phyloP scores from a whole-genome alignment of 2,888 invertebrate genomes.

The Epistrophe grossulariae region DNA sequence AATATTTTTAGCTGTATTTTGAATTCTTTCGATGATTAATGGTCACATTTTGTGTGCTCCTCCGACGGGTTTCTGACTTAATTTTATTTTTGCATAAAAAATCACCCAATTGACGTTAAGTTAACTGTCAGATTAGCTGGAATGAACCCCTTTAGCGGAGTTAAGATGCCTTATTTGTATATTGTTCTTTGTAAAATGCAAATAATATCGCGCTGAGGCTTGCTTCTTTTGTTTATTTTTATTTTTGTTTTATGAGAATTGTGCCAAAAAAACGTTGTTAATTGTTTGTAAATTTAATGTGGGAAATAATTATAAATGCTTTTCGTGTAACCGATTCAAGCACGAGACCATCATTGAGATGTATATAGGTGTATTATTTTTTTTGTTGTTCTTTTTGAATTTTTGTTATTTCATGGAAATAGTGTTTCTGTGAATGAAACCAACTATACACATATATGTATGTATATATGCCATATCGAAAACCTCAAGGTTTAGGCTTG shows the following conservation, averaged over 20 bases:
- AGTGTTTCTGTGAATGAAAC: slow-evolving; percentile 26
- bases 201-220: slow-evolving; percentile 21
- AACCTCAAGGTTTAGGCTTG: slow-evolving; percentile 58
- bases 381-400: not conserved
- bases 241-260: slow-evolving; percentile 44
- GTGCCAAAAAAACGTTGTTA: slow-evolving; percentile 56
- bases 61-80: slow-evolving; percentile 22
- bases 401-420: slow-evolving; percentile 7
- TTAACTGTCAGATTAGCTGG: slow-evolving; percentile 39
- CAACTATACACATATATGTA: not conserved
- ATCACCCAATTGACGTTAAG: slow-evolving; percentile 25
- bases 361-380: not conserved
- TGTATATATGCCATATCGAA: slow-evolving; percentile 32
- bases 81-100: slow-evolving; percentile 43
- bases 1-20: not conserved
- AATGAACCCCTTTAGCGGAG: slow-evolving; percentile 43
- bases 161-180: slow-evolving; percentile 31
- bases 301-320: slow-evolving; percentile 46
- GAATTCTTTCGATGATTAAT: slow-evolving; percentile 34
- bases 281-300: slow-evolving; percentile 63
- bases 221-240: slow-evolving; percentile 2
- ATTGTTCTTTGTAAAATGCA: slow-evolving; percentile 24
- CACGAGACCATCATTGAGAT: slow-evolving; percentile 56
- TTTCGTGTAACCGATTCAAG: slow-evolving; percentile 29
- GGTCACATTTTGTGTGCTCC: slow-evolving; percentile 8